Conservation (phyloP, 2,797 vertebrate species). For the Anas capensis region DNA sequence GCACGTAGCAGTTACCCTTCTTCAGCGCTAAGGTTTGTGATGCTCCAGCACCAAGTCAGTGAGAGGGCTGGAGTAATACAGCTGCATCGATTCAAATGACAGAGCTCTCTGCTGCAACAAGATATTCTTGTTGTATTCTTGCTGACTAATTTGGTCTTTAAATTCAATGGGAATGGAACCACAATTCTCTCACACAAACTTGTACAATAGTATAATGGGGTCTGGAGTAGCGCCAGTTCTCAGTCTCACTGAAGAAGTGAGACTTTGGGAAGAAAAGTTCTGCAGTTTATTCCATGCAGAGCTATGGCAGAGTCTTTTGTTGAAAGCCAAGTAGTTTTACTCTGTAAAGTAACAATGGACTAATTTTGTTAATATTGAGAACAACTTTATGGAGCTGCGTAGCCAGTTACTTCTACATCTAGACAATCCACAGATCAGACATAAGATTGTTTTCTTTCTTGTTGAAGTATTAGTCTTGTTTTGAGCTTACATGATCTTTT, state of each 20-base stretch:
- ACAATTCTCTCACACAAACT: not conserved
- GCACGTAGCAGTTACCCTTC: not conserved
- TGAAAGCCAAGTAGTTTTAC: not conserved
- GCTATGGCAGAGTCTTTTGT: not conserved
- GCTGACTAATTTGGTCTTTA: conserved; percentile 33
- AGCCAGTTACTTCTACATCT: not conserved
- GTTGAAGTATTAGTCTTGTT: not conserved
- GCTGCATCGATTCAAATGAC: not conserved
- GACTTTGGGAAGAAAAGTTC: not conserved
- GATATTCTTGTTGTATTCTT: conserved; percentile 21
- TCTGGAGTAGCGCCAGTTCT: not conserved
- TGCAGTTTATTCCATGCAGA: not conserved
- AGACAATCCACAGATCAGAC: not conserved
- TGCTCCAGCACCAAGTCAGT: not conserved
- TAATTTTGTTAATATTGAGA: not conserved
- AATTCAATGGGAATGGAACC: not conserved
- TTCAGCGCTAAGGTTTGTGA: not conserved
- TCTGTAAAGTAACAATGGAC: not conserved
- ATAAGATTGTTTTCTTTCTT: not conserved
- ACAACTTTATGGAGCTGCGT: not conserved
- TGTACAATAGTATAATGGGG: not conserved
- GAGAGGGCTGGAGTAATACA: not conserved
- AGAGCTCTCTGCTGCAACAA: conserved; percentile 6
- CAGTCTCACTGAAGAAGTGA: not conserved
- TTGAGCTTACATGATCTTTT: not conserved